phyloP scores from a whole-genome alignment of 2,888 invertebrate genomes.

The Pseudococcus viburni region DNA sequence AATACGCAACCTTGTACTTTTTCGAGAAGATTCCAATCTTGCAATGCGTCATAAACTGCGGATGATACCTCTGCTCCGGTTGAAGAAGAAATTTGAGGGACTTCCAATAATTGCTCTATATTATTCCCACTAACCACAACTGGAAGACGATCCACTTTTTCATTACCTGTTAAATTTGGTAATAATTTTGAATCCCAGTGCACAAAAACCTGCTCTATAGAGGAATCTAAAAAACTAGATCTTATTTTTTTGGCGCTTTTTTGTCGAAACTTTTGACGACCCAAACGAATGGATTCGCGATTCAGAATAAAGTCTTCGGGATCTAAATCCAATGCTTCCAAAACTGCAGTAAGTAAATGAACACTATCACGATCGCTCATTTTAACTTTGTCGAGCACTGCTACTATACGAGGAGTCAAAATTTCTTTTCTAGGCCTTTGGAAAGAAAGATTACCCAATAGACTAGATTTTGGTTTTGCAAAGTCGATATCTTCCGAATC shows the following conservation, averaged over 20 bases:
- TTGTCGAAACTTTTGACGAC: conserved; percentile 46
- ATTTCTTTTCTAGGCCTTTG: neutral
- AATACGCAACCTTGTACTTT: conserved; percentile 64
- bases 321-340: conserved; percentile 55
- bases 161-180: conserved; percentile 12
- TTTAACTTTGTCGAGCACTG: conserved; percentile 58
- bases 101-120: conserved; percentile 60
- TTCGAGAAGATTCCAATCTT: conserved; percentile 63
- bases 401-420: conserved; percentile 37
- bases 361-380: conserved; percentile 46
- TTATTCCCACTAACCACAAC: conserved; percentile 42
- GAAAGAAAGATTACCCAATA: too few relatives aligned
- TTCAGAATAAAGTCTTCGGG: conserved; percentile 30
- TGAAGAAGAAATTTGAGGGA: conserved; percentile 60
- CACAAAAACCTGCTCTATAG: neutral
- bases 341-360: conserved; percentile 58
- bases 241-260: conserved; percentile 46
- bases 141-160: conserved; percentile 61
- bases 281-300: conserved; percentile 30
- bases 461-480: neutral
- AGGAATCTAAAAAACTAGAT: conserved; percentile 32
- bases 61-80: conserved; percentile 60
- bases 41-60: conserved; percentile 58
- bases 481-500: neutral
- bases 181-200: conserved; percentile 63